A percentile compares a stretch with the other conserved stretches of the same genome.
Conservation (phyloP, 2,888 invertebrate species). For the Cephus nigrinus region DNA sequence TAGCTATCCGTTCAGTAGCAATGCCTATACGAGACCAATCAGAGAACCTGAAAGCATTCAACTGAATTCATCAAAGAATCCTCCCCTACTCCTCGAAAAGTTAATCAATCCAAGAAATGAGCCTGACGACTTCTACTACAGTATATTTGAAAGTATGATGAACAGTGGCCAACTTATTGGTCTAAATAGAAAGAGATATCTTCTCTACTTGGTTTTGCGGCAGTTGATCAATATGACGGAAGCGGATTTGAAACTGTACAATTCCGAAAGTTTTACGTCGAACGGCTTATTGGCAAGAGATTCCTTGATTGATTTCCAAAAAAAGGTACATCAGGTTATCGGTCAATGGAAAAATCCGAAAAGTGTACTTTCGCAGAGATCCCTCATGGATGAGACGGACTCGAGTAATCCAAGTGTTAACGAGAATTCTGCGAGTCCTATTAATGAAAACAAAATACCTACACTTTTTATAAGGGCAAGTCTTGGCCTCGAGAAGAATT, state of each 20-base stretch:
- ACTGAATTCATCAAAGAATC: not conserved
- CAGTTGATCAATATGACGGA: not conserved
- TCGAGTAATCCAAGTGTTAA: not conserved
- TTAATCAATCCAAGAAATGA: not conserved
- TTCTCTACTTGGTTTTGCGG: not conserved
- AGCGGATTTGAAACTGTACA: not conserved
- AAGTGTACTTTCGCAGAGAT: not conserved
- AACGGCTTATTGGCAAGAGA: not conserved
- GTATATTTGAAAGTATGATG: not conserved
- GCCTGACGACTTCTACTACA: not conserved
- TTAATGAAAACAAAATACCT: not conserved
- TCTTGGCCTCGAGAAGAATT: not conserved
- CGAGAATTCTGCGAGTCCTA: not conserved
- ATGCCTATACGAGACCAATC: not conserved
- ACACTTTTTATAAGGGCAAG: not conserved
- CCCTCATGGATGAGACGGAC: not conserved
- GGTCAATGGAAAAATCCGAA: not conserved
- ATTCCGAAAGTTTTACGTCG: not conserved
- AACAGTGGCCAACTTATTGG: not conserved
- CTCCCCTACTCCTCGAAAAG: not conserved
- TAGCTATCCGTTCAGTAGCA: not conserved
- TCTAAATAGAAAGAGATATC: not conserved
- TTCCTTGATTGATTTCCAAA: not conserved
- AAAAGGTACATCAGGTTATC: not conserved
- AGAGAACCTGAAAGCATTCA: not conserved